Conservation (phyloP, 2,797 vertebrate species). For the Triplophysa yarkandensis region DNA sequence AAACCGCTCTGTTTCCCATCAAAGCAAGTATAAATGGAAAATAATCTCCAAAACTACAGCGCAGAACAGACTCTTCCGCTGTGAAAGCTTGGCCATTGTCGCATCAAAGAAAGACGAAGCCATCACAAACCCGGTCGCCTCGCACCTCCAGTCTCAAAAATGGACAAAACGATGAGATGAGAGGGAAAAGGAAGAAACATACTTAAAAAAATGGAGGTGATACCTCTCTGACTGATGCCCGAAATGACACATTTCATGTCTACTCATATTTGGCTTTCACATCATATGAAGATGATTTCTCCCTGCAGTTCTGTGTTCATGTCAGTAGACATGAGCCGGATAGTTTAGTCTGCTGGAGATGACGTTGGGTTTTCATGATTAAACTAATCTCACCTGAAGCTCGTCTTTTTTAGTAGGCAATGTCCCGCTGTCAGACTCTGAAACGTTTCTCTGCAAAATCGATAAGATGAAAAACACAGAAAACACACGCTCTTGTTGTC, state of each 20-base stretch:
- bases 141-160: neutral
- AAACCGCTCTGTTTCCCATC: neutral
- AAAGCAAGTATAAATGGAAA: neutral
- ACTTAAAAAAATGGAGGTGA: neutral
- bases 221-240: slow-evolving; percentile 1
- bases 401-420: slow-evolving; percentile 31
- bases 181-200: neutral
- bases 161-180: neutral
- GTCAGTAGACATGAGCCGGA: slow-evolving; percentile 19
- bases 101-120: neutral
- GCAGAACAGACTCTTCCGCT: slow-evolving; percentile 1
- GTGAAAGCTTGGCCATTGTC: slow-evolving; percentile 26
- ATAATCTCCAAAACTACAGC: neutral
- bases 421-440: slow-evolving; percentile 29
- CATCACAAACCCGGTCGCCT: slow-evolving; percentile 17
- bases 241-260: neutral
- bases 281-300: slow-evolving; percentile 5
- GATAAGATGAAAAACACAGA: slow-evolving; percentile 23
- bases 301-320: slow-evolving; percentile 28
- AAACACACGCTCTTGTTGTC: slow-evolving; percentile 21
- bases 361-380: slow-evolving; percentile 40
- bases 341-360: slow-evolving; percentile 24
- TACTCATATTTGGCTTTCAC: slow-evolving; percentile 8
- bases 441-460: slow-evolving; percentile 30
- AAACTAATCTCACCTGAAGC: slow-evolving; percentile 41